Evolutionary conservation across 2,113 vertebrate genomes (phyloP).

Genomic region (Cynocephalus volans): DNA sequence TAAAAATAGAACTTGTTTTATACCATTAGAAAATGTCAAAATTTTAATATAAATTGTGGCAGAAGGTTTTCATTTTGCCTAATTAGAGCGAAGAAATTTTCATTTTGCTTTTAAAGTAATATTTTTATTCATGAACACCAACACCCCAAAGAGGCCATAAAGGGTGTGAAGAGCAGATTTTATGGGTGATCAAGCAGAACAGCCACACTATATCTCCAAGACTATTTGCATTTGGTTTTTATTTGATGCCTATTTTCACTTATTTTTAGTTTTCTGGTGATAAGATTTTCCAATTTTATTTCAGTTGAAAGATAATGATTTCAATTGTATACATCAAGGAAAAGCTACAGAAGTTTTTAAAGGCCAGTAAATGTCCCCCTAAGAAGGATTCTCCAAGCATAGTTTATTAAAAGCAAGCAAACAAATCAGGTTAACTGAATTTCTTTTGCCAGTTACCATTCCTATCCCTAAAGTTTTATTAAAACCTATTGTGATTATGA

Average conservation of each 20-base stretch:
- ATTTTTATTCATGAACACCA: constrained; percentile 79
- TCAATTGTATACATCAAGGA: constrained; percentile 12
- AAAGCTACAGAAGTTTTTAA: constrained; percentile 46
- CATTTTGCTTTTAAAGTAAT: constrained; percentile 81
- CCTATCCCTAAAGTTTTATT: neutral
- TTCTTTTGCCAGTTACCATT: constrained; percentile 9
- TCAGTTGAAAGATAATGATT: constrained; percentile 59
- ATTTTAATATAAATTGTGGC: constrained; percentile 84
- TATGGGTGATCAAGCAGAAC: constrained; percentile 54
- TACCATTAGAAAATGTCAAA: constrained; percentile 84
- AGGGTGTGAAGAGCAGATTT: constrained; percentile 76
- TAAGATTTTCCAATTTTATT: constrained; percentile 65
- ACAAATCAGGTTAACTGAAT: neutral
- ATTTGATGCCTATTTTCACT: constrained; percentile 62
- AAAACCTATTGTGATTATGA: neutral
- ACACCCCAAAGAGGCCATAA: constrained; percentile 75
- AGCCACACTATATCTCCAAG: neutral
- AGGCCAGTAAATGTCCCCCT: neutral
- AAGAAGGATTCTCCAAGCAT: neutral
- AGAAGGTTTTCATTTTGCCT: constrained; percentile 80
- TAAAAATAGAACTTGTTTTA: constrained; percentile 79
- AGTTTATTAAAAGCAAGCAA: constrained; percentile 55
- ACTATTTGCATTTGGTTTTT: constrained; percentile 45
- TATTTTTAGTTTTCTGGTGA: constrained; percentile 43
- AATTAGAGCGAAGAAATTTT: constrained; percentile 78